phyloP scores from a whole-genome alignment of 2,797 vertebrate species.

The Fistularia commersonii region DNA sequence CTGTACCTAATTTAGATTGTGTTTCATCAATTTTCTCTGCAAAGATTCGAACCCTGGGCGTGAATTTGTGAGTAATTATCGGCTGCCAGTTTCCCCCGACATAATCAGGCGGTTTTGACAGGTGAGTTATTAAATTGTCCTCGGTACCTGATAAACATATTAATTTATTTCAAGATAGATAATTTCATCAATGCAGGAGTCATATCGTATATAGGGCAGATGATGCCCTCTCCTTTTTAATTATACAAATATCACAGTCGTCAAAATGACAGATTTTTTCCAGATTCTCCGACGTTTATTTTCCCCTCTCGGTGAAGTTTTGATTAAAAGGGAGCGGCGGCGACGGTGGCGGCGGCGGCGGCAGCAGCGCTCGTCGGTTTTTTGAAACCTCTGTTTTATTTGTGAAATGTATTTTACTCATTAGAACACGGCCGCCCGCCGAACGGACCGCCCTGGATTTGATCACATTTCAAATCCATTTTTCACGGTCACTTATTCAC shows the following conservation, averaged over 20 bases:
- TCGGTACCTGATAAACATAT: conserved; percentile 78
- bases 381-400: conserved; percentile 18
- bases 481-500: conserved; percentile 38
- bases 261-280: conserved; percentile 70
- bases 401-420: conserved; percentile 24
- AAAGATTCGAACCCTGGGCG: conserved; percentile 55
- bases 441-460: conserved; percentile 2
- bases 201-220: conserved; percentile 64
- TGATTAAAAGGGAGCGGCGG: conserved; percentile 59
- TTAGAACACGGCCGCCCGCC: conserved; percentile 7
- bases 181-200: conserved; percentile 72
- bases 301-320: conserved; percentile 52
- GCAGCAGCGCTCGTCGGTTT: conserved; percentile 28
- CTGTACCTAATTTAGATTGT: conserved; percentile 71
- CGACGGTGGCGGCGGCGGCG: no score
- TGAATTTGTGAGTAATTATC: conserved; percentile 74
- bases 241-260: conserved; percentile 69
- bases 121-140: conserved; percentile 79
- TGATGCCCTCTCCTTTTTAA: conserved; percentile 71
- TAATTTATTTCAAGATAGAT: conserved; percentile 78
- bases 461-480: conserved; percentile 22
- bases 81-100: conserved; percentile 69
- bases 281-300: conserved; percentile 31
- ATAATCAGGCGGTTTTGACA: conserved; percentile 74
- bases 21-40: conserved; percentile 67